Evolutionary conservation across 1,140 invertebrate species (phyloP).

Genomic region (Rhopalosiphum padi): DNA sequence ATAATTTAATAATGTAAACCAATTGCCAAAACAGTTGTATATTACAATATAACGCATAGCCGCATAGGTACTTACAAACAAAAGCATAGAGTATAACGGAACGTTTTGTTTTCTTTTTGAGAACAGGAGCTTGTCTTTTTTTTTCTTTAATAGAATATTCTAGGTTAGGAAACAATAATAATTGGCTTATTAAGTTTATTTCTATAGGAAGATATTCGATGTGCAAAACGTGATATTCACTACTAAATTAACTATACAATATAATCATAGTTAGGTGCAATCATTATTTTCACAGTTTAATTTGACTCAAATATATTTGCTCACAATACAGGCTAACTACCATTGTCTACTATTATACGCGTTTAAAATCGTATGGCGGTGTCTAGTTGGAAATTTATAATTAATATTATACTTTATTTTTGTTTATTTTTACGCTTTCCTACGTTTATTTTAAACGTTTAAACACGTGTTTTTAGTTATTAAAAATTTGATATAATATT

Average conservation of each 20-base stretch:
- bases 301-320: background rate
- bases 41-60: background rate
- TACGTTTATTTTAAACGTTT: background rate
- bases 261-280: background rate
- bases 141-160: background rate
- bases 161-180: background rate
- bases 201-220: background rate
- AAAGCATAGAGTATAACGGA: background rate
- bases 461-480: background rate
- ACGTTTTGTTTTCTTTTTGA: background rate
- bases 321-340: background rate
- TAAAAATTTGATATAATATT: background rate
- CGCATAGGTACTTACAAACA: background rate
- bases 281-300: background rate
- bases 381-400: background rate
- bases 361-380: background rate
- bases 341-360: background rate
- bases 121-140: background rate
- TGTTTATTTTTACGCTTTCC: background rate
- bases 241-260: background rate
- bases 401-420: background rate
- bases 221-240: background rate
- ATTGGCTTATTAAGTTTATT: constrained; percentile 20
- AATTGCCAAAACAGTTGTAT: background rate
- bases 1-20: background rate